phyloP scores from a whole-genome alignment of 35 echinoderm and acorn worm species.

The Ophiothrix spiculata region DNA sequence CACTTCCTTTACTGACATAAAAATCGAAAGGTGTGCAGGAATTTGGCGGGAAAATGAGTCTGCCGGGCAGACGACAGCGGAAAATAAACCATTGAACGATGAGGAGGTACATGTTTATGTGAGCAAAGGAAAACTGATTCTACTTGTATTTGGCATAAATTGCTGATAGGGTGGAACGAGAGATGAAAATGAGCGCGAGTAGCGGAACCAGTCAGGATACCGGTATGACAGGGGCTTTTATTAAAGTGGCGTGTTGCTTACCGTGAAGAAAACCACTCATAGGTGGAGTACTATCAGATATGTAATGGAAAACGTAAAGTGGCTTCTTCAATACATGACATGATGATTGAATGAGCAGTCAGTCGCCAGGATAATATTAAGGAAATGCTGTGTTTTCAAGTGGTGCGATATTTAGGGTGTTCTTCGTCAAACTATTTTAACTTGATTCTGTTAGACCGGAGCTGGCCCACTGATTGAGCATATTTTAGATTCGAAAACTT shows the following conservation, averaged over 20 bases:
- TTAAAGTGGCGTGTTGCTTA: background rate
- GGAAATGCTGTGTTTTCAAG: background rate
- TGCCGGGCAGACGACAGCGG: background rate
- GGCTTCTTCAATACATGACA: background rate
- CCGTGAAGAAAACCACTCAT: background rate
- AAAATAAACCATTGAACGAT: background rate
- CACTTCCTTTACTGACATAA: background rate
- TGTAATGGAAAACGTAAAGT: background rate
- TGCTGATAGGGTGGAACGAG: background rate
- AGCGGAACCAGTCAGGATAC: background rate
- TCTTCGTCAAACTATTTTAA: background rate
- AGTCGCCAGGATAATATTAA: background rate
- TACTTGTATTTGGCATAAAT: background rate
- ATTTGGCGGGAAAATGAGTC: background rate
- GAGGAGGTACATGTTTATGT: background rate
- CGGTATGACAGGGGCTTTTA: background rate
- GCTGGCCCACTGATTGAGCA: background rate
- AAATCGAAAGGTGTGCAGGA: background rate
- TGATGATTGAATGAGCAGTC: background rate
- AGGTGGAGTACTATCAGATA: background rate
- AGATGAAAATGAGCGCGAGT: background rate
- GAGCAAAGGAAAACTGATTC: background rate
- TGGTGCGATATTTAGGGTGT: background rate
- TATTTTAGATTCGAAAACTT: background rate
- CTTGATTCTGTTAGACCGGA: background rate